Conservation (phyloP, 2,113 vertebrate species). For the Silurus asotus region DNA sequence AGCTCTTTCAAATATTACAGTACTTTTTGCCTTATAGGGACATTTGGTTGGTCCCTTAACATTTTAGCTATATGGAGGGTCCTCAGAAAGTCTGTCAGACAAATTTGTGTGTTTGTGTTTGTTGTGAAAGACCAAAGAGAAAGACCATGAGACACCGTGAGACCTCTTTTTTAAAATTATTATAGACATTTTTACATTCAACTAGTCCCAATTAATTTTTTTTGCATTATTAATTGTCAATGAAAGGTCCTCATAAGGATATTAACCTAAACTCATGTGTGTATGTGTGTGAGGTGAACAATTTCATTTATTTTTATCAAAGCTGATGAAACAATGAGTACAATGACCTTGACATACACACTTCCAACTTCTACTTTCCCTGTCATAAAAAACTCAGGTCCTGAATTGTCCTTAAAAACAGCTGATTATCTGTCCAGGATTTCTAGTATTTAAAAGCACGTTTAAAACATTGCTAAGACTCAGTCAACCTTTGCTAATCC, state of each 20-base stretch:
- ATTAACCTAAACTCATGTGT: background rate
- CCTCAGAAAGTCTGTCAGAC: background rate
- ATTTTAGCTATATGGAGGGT: background rate
- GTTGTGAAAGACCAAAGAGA: background rate
- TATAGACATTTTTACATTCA: background rate
- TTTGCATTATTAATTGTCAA: background rate
- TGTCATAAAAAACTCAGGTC: background rate
- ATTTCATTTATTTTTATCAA: background rate
- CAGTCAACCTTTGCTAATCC: conserved; percentile 26
- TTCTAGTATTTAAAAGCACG: background rate
- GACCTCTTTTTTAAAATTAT: too few species aligned
- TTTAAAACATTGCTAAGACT: background rate
- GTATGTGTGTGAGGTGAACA: background rate
- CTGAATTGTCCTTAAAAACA: background rate
- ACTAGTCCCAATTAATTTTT: background rate
- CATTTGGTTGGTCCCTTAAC: background rate
- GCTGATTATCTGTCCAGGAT: background rate
- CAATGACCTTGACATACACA: too few species aligned
- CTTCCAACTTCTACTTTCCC: background rate
- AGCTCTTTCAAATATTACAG: background rate
- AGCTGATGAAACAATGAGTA: background rate
- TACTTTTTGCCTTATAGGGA: background rate
- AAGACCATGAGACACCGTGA: too few species aligned
- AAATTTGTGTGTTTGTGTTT: background rate
- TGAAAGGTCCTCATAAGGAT: background rate